Conservation (phyloP, 2,113 vertebrate species). For the Sminthopsis crassicaudata region DNA sequence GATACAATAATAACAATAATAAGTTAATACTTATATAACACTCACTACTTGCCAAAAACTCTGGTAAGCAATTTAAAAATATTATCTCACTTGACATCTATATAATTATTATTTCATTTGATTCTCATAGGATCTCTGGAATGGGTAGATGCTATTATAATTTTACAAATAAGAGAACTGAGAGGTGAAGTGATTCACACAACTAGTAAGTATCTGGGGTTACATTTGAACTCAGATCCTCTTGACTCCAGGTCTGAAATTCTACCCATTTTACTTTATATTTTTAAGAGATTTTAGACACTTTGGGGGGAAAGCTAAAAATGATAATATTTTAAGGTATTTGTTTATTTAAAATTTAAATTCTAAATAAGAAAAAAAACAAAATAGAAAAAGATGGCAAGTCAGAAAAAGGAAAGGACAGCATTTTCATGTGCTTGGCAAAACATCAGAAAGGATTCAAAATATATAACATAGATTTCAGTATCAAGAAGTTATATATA, state of each 20-base stretch:
- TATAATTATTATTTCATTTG: not conserved
- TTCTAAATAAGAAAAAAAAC: no score
- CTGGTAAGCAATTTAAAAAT: not conserved
- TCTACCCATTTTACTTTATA: not conserved
- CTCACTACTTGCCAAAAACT: not conserved
- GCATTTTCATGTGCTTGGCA: no score
- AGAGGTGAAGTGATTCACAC: not conserved
- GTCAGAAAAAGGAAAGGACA: no score
- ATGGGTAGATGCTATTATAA: not conserved
- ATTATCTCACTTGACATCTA: not conserved
- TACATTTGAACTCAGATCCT: not conserved
- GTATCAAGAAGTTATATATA: no score
- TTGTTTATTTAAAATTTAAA: no score
- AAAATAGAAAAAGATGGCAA: no score
- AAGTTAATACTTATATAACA: not conserved
- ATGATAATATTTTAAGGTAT: not conserved
- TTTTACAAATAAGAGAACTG: not conserved
- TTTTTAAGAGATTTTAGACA: not conserved
- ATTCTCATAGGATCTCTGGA: not conserved
- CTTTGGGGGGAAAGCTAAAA: constrained; percentile 1
- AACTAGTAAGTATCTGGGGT: not conserved
- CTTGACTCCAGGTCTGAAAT: not conserved
- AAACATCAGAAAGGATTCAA: no score
- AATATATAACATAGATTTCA: no score
- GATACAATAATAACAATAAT: not conserved